Conservation (phyloP, 2,888 invertebrate genomes). For the Melipona beecheii region DNA sequence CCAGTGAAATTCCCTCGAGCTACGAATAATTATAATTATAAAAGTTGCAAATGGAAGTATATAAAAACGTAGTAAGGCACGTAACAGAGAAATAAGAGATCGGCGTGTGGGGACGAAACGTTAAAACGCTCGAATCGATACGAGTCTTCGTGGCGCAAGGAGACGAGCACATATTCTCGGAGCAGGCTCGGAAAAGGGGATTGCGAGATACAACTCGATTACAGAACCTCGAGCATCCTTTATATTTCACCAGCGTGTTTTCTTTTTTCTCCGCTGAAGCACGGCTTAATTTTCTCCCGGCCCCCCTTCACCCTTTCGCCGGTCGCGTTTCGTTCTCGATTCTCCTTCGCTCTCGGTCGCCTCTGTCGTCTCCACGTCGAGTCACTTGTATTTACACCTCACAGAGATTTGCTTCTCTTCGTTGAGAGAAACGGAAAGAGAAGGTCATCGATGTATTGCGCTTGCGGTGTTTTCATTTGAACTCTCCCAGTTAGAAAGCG, state of each 20-base stretch:
- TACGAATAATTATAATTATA: no score
- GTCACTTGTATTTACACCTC: not conserved
- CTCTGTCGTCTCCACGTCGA: conserved; percentile 12
- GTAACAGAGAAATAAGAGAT: not conserved
- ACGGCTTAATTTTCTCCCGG: conserved; percentile 71
- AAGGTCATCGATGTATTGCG: not conserved
- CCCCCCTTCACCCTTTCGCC: not conserved
- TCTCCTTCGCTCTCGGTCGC: not conserved
- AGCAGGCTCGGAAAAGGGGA: conserved; percentile 44
- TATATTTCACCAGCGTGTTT: conserved; percentile 66
- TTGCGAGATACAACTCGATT: conserved; percentile 68
- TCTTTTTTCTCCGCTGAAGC: conserved; percentile 64
- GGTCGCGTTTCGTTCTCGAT: conserved; percentile 33
- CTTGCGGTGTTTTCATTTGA: not conserved
- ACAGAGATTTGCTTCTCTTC: not conserved
- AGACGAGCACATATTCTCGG: not conserved
- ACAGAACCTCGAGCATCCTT: conserved; percentile 70
- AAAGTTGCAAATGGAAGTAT: not conserved
- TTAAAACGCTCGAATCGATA: conserved; percentile 32
- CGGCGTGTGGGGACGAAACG: not conserved
- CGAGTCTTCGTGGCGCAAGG: not conserved
- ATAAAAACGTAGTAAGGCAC: not conserved
- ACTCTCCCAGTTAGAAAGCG: not conserved
- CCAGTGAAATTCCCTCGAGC: no score
- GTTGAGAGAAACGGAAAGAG: not conserved